Percentiles rank a stretch among this genome's conserved stretches.
These are phyloP conservation scores for Xenotilapia longispinis DNA, from an alignment of 2,113 vertebrate genomes.

Conservation along the genomic window DNA sequence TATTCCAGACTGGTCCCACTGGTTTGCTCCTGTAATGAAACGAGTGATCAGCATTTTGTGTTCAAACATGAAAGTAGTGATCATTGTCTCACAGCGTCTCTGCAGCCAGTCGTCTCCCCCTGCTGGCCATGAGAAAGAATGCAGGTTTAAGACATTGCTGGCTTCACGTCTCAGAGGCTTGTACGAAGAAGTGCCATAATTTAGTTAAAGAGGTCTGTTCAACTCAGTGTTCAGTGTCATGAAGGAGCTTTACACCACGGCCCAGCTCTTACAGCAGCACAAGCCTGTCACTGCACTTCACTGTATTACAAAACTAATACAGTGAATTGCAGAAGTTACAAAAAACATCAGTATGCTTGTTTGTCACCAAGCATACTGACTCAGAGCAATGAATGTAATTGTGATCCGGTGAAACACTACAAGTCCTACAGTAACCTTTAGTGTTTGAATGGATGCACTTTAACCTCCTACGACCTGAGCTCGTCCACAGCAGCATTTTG, in stretches of 20 bases:
- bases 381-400: too few species aligned
- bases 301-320: too few species aligned
- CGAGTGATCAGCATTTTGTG: neutral
- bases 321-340: too few species aligned
- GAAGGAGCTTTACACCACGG: rapidly evolving
- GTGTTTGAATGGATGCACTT: neutral
- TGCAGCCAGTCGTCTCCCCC: neutral
- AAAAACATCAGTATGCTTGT: too few species aligned
- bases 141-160: neutral
- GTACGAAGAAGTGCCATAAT: neutral
- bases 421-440: neutral
- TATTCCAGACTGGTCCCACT: neutral
- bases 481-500: neutral
- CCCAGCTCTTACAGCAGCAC: neutral
- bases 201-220: neutral
- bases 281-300: too few species aligned
- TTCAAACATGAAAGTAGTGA: neutral
- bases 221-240: neutral
- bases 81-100: neutral
- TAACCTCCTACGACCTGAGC: neutral
- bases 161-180: neutral
- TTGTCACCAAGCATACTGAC: too few species aligned
- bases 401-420: neutral
- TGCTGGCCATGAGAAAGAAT: neutral
- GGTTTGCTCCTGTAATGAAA: neutral